Conservation (phyloP, 2,113 vertebrate species). For the Crotalus viridis region DNA sequence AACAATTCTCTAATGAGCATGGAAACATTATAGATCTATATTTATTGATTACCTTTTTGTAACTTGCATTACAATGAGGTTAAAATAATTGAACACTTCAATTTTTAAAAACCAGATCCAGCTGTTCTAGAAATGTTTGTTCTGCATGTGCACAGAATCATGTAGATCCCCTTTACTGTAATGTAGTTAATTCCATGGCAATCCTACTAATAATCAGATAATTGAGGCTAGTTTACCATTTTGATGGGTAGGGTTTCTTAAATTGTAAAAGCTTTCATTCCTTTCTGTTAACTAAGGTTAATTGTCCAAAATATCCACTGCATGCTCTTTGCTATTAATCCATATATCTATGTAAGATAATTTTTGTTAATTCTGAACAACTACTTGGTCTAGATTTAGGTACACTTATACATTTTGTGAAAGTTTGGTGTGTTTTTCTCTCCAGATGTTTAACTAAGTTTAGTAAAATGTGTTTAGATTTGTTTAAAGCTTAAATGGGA, state of each 20-base stretch:
- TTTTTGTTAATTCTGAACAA: constrained; percentile 6
- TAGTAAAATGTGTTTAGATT: background rate
- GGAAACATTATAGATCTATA: background rate
- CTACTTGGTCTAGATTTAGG: background rate
- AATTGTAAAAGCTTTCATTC: background rate
- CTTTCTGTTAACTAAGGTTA: background rate
- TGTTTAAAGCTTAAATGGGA: background rate
- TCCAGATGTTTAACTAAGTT: background rate
- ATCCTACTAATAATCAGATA: background rate
- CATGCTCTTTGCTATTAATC: background rate
- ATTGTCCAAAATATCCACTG: background rate
- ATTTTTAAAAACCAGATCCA: background rate
- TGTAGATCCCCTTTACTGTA: background rate
- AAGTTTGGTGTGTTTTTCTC: background rate
- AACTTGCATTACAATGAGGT: background rate
- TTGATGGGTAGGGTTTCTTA: background rate
- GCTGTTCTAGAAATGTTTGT: background rate
- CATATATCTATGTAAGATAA: background rate
- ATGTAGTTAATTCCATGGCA: background rate
- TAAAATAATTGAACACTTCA: background rate
- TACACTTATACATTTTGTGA: background rate
- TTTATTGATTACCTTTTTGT: background rate
- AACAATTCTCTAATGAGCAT: background rate
- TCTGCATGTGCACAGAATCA: background rate
- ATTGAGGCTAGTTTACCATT: background rate